These are phyloP conservation scores for Nyctalus aviator DNA, from an alignment of 2,797 vertebrate species.

Conservation along the genomic window DNA sequence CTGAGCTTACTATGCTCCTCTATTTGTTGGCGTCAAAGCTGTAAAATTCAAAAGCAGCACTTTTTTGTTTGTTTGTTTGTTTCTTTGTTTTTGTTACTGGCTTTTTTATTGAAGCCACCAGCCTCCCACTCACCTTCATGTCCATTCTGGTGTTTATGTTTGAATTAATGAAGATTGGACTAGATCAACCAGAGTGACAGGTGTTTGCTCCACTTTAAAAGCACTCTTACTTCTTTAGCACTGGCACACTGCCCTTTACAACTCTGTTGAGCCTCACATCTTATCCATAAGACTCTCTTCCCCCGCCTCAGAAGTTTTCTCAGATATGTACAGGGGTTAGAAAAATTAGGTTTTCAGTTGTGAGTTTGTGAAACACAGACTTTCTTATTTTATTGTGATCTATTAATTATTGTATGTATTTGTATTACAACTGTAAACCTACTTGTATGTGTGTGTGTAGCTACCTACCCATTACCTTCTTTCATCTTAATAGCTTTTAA, in stretches of 20 bases:
- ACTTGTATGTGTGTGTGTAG: neutral
- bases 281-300: neutral
- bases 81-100: neutral
- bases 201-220: neutral
- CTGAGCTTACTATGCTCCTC: neutral
- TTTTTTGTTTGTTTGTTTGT: neutral
- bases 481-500: neutral
- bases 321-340: neutral
- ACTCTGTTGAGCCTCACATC: neutral
- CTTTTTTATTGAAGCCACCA: neutral
- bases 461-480: neutral
- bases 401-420: neutral
- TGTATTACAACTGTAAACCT: neutral
- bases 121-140: neutral
- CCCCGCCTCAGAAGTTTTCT: neutral
- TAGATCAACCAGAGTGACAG: neutral
- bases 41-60: neutral
- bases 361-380: neutral
- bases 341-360: neutral
- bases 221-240: neutral
- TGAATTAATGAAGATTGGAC: neutral
- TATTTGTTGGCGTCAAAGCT: neutral
- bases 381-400: neutral
- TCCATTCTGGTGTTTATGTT: neutral
- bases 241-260: neutral